A percentile compares a stretch with the other conserved stretches of the same genome.
Conservation (phyloP, 2,797 vertebrate species). For the Pseudomugil gertrudae region DNA sequence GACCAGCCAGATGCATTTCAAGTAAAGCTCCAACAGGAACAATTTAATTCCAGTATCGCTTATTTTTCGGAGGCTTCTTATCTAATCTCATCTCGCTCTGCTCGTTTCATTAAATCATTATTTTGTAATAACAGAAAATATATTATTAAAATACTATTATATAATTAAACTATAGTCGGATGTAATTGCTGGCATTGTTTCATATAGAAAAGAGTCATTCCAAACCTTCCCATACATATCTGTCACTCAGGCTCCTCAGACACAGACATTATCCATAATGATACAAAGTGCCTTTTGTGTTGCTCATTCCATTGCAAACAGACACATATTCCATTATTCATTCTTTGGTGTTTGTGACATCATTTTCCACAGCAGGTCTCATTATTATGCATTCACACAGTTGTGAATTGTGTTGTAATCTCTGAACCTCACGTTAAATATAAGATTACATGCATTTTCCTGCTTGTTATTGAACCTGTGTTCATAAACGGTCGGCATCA, state of each 20-base stretch:
- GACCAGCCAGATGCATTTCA: conserved; percentile 10
- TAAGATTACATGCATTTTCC: conserved; percentile 19
- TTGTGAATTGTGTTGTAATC: conserved; percentile 26
- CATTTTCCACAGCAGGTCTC: conserved; percentile 38
- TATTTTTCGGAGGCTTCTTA: too few species aligned
- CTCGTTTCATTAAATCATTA: not conserved
- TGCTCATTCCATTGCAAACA: conserved; percentile 29
- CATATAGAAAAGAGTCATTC: conserved; percentile 14
- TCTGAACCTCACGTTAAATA: conserved; percentile 39
- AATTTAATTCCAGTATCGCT: not conserved
- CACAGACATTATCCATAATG: conserved; percentile 1
- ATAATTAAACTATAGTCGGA: not conserved
- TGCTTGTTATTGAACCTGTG: conserved; percentile 32
- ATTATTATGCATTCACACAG: conserved; percentile 61
- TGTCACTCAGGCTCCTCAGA: conserved; percentile 13
- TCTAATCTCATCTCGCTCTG: not conserved
- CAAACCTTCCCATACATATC: conserved; percentile 4
- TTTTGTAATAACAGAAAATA: not conserved
- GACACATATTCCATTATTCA: conserved; percentile 64
- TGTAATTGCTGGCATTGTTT: not conserved
- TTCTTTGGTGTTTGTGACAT: conserved; percentile 38
- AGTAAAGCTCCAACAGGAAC: conserved; percentile 3
- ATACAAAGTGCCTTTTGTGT: conserved; percentile 28
- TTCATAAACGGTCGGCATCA: conserved; percentile 14
- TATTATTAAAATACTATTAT: too few species aligned